Evolutionary conservation across 53 echinoderm and acorn worm genomes (phyloP).

Genomic region (Echinometra lucunter): DNA sequence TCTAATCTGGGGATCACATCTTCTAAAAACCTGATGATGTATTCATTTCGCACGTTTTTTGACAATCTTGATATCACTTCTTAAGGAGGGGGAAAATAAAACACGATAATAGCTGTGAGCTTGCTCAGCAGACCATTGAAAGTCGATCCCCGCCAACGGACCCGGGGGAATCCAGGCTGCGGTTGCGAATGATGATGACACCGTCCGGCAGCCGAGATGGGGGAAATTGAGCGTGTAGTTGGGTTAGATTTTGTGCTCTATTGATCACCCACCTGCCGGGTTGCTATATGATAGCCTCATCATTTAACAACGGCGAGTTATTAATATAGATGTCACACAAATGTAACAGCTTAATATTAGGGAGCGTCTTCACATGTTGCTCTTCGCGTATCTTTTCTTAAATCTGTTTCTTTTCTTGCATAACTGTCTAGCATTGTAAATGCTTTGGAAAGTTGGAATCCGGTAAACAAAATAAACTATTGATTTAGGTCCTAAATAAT

Average conservation of each 20-base stretch:
- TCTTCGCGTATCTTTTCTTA: background rate
- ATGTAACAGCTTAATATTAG: background rate
- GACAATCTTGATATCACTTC: constrained; percentile 40
- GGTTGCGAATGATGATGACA: background rate
- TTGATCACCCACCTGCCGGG: constrained; percentile 11
- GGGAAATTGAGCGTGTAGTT: constrained; percentile 63
- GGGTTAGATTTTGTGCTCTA: constrained; percentile 27
- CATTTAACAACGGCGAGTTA: background rate
- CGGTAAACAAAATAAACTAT: too few species aligned
- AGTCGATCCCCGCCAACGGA: background rate
- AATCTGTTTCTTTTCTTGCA: too few species aligned
- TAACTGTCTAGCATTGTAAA: too few species aligned
- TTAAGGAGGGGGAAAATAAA: constrained; percentile 3
- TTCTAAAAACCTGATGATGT: constrained; percentile 28
- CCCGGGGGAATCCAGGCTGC: constrained; percentile 13
- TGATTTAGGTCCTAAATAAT: too few species aligned
- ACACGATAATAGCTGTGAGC: constrained; percentile 45
- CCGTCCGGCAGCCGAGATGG: background rate
- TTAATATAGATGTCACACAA: constrained; percentile 49
- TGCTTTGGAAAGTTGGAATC: too few species aligned
- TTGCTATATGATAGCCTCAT: background rate
- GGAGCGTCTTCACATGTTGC: constrained; percentile 25
- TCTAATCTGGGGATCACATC: constrained; percentile 2
- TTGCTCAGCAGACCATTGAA: constrained; percentile 27
- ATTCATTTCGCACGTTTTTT: constrained; percentile 9